Base-by-base conservation (phyloP, 53 echinoderm and acorn worm genomes). In the Echinometra lucunter region DNA sequence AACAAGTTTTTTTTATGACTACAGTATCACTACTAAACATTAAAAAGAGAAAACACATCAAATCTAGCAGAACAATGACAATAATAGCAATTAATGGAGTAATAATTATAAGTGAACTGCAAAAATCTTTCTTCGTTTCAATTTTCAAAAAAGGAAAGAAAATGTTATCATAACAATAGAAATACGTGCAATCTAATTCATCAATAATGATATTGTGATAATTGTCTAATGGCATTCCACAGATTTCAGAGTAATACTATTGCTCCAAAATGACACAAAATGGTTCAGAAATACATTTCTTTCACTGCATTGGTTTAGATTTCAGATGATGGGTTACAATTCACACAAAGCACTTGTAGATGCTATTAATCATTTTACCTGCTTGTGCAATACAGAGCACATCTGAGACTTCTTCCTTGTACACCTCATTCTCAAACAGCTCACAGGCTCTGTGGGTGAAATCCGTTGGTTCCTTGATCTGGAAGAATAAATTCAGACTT, bases 321-420 rank as follows among this genome's bases (percentile, higher is more conserved):
- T 53, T 53, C 53, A 53, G 53, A 53, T 53, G 53, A 53, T 4
- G 1, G 53, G 53, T 1, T 53, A 53, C 2, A 53, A 13, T 53
- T 53, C 53, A 53, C 9, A 53, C 13, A 53, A 53, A 53, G 2
- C 8, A 53, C 53, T 53, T 11, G 13, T 2, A 2, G 4, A 53
- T 53, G 0, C 53, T 53, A 53, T 6, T 49, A 49, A 49, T 53
- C 9, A 2, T 53, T 11, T 92, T 94, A 98, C 99, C 99, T 95
- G 99, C 99, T 96, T 99, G 99, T 75, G 99, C 99, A 88, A 99
- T 99, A 57, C 99, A 99, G 42, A 99, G 95, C 0, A 99, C 99
- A 95, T 99, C 99, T 4, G 99, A 97, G 9, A 99, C 99, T 88
- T 99, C 99, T 56, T 99, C 99, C 70, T 96, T 92, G 89, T 98